phyloP scores from a whole-genome alignment of 2,888 invertebrate genomes.

The Nephrocerus scutellatus region DNA sequence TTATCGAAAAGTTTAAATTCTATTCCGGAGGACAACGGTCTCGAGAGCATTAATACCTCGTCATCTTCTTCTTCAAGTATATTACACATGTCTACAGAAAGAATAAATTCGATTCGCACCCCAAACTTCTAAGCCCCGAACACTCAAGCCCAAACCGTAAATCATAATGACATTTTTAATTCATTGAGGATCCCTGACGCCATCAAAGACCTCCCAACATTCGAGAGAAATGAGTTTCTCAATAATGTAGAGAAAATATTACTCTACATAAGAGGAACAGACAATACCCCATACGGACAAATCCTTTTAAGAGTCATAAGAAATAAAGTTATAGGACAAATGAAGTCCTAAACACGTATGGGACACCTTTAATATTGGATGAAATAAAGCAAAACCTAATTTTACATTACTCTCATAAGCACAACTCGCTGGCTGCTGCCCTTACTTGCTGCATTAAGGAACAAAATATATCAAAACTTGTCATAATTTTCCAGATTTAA shows the following conservation, averaged over 20 bases:
- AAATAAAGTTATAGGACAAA: too few relatives aligned
- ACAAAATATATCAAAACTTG: slow-evolving; percentile 7
- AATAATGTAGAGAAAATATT: slow-evolving; percentile 15
- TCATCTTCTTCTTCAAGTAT: not conserved
- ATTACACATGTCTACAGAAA: not conserved
- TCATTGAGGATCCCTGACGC: too few relatives aligned
- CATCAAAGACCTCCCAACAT: slow-evolving; percentile 12
- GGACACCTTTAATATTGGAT: slow-evolving; percentile 3
- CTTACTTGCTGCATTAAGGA: slow-evolving; percentile 6
- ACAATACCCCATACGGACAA: too few relatives aligned
- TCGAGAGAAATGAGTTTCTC: slow-evolving; percentile 13
- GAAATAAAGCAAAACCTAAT: not conserved
- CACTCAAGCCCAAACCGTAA: slow-evolving; percentile 1
- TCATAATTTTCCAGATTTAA: not conserved
- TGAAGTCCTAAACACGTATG: too few relatives aligned
- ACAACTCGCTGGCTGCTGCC: too few relatives aligned
- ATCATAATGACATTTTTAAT: slow-evolving; percentile 5
- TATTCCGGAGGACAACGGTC: too few relatives aligned
- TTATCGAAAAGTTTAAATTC: too few relatives aligned
- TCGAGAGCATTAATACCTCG: not conserved
- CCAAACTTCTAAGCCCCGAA: too few relatives aligned
- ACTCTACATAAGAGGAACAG: too few relatives aligned
- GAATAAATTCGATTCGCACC: too few relatives aligned
- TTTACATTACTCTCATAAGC: too few relatives aligned
- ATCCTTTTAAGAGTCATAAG: slow-evolving; percentile 7